Evolutionary conservation across 2,888 invertebrate genomes (phyloP).

Genomic region (Steinernema carpocapsae): DNA sequence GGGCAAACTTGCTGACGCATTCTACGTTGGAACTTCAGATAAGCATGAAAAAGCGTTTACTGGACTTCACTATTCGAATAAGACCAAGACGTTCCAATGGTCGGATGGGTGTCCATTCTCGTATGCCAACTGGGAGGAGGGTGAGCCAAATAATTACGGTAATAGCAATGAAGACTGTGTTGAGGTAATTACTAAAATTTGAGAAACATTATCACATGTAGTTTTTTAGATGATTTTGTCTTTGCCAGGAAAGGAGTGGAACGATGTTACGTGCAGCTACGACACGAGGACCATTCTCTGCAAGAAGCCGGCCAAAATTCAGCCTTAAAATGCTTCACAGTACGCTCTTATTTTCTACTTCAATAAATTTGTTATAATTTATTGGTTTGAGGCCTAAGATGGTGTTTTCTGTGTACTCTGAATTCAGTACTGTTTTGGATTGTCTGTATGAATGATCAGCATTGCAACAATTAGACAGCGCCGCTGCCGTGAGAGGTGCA

Average conservation of each 20-base stretch:
- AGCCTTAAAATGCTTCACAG: background rate
- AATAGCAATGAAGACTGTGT: background rate
- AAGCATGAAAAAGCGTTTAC: background rate
- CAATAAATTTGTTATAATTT: too few species aligned
- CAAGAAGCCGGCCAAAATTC: background rate
- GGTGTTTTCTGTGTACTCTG: too few species aligned
- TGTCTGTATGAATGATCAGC: too few species aligned
- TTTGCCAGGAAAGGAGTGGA: background rate
- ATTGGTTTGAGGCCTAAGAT: too few species aligned
- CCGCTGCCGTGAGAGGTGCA: too few species aligned
- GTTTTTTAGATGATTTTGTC: background rate
- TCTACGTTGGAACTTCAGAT: background rate
- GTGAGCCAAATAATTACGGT: background rate
- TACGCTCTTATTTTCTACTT: too few species aligned
- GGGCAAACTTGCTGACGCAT: background rate
- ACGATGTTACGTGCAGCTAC: background rate
- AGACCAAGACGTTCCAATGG: background rate
- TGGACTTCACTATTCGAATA: background rate
- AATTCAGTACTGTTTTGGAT: too few species aligned
- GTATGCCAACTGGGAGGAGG: background rate
- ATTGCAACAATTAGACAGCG: too few species aligned
- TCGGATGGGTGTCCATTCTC: background rate
- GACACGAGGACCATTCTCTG: background rate
- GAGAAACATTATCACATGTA: background rate
- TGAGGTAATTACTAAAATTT: background rate